A percentile compares a stretch with the other conserved stretches of the same genome.
Conservation (phyloP, 2,797 vertebrate genomes). For the Morus bassanus region DNA sequence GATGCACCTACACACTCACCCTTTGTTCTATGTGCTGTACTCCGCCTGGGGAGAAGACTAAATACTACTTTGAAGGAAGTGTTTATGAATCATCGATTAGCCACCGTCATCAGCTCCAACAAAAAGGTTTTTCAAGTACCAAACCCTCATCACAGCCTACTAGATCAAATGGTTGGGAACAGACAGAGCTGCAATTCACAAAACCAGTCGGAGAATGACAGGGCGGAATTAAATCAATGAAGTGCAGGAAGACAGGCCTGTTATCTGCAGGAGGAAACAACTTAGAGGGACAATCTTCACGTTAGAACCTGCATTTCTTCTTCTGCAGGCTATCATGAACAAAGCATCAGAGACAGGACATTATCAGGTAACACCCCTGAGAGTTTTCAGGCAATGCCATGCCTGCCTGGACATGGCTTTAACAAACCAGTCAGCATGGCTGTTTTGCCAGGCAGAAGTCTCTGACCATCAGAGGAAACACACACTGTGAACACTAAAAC, state of each 20-base stretch:
- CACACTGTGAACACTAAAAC: not conserved
- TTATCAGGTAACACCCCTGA: not conserved
- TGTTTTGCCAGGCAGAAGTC: not conserved
- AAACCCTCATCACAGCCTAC: not conserved
- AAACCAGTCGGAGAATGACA: not conserved
- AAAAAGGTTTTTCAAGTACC: constrained; percentile 5
- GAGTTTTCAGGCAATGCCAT: not conserved
- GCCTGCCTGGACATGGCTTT: not conserved
- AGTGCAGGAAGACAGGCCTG: not conserved
- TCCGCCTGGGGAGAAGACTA: not conserved
- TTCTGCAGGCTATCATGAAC: not conserved
- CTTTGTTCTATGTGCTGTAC: not conserved
- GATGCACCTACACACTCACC: not conserved
- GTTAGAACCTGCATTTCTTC: not conserved
- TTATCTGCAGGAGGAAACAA: not conserved
- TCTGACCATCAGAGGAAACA: not conserved
- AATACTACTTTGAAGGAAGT: not conserved
- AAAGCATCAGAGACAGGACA: not conserved
- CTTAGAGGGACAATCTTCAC: not conserved
- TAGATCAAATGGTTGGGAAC: not conserved
- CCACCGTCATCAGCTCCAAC: not conserved
- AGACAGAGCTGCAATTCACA: not conserved
- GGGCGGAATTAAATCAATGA: not conserved
- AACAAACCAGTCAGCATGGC: not conserved
- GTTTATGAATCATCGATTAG: constrained; percentile 25